Evolutionary conservation across 2,113 vertebrate species (phyloP).

Genomic region (Rhinolophus sinicus): DNA sequence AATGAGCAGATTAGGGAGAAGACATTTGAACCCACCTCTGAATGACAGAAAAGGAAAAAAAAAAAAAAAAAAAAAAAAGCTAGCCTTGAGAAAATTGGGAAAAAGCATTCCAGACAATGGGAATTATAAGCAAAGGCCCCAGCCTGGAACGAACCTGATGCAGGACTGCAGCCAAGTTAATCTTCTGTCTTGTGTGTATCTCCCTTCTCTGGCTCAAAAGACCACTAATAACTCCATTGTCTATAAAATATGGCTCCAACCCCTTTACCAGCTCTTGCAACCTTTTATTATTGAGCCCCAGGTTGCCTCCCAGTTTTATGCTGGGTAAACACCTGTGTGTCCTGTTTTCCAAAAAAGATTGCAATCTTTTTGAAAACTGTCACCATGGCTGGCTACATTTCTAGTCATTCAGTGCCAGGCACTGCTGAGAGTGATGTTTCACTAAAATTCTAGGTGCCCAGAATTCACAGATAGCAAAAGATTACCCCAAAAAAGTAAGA

Average conservation of each 20-base stretch:
- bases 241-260: background rate
- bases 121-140: background rate
- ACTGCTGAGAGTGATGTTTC: background rate
- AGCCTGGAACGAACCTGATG: background rate
- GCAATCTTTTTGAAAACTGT: background rate
- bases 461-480: background rate
- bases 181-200: background rate
- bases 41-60: background rate
- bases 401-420: background rate
- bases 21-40: background rate
- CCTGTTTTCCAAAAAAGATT: background rate
- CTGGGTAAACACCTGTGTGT: background rate
- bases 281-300: background rate
- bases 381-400: background rate
- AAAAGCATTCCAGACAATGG: background rate
- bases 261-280: background rate
- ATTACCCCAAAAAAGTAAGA: background rate
- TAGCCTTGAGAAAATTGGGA: background rate
- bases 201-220: background rate
- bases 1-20: background rate
- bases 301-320: background rate
- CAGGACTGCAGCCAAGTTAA: background rate
- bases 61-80: too few species aligned
- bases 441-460: background rate
- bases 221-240: background rate